These are phyloP conservation scores for Turdus rufiventris DNA, from an alignment of 2,113 vertebrate species.

Conservation along the genomic window DNA sequence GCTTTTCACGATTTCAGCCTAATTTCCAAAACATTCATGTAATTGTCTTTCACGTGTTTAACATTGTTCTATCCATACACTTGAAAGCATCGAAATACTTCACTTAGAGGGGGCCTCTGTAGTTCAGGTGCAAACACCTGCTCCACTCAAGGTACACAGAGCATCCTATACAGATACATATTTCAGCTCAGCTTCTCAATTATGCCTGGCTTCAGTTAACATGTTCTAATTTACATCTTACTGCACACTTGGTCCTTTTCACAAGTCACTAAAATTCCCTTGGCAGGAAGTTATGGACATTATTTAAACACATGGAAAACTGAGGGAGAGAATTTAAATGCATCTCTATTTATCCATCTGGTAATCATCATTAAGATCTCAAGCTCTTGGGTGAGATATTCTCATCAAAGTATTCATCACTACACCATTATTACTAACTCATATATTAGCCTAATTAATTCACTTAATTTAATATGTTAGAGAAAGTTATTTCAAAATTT, in stretches of 20 bases:
- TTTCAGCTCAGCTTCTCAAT: not conserved
- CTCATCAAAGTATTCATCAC: not conserved
- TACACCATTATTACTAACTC: not conserved
- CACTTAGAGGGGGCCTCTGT: not conserved
- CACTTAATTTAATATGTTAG: constrained; percentile 19
- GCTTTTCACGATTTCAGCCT: not conserved
- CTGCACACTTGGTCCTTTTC: not conserved
- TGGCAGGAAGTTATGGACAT: not conserved
- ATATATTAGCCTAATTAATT: not conserved
- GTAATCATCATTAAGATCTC: not conserved
- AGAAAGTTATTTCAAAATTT: constrained; percentile 58
- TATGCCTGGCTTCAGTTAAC: not conserved
- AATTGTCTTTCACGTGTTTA: not conserved
- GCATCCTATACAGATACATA: not conserved
- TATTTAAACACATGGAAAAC: not conserved
- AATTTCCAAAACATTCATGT: not conserved
- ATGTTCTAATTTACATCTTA: not conserved
- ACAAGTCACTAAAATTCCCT: not conserved
- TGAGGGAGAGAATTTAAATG: not conserved
- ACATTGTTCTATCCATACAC: not conserved
- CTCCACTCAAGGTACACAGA: not conserved
- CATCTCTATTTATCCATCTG: not conserved
- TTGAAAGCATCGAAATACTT: not conserved
- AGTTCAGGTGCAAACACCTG: not conserved
- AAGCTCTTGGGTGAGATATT: not conserved